Base-by-base conservation (phyloP, 2,113 vertebrate genomes). In the Brachyhypopomus gauderio region DNA sequence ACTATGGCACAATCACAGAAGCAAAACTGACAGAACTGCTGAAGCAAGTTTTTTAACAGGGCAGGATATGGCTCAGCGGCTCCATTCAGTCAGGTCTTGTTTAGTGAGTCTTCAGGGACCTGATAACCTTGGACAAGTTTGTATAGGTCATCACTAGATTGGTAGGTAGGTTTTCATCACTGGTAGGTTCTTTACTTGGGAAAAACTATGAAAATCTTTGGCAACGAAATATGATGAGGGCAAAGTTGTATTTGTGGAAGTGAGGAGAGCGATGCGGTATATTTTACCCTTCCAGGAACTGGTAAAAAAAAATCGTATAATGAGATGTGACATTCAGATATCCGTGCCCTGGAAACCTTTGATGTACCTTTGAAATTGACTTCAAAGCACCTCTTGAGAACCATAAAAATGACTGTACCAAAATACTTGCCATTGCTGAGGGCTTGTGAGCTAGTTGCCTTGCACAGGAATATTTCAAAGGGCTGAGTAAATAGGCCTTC, bases 361-460 rank as follows among this genome's bases (percentile, higher is more conserved):
- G 88, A 91, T 86, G 84, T 89, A 79, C 60, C 87, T 88, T 89
- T 90, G 84, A 91, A 89, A 90, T 83, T 52, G 38, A 86, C 89
- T 91, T 92, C 90, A 91, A 91, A 91, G 91, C 78, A 17, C 58
- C 34, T 81, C 69, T 78, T 36, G 27, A 76, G 71, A 83, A 86
- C 84, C 69, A 52, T 80, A 41, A 78, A 71, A 55, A 85, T 72
- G 85, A 85, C 79, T 77, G 73, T 20, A 82, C 83, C 84, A 86
- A 89, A 88, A 89, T 86, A 85, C 62, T 84, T 80, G 60, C 60
- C 45, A 64, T 77, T 67, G 74, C 77, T 34, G 11, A 36, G 81
- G 79, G 77, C 56, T 71, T 75, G 22, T 74, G 73, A 69, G 80
- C 20, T 76, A 67, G 0, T 66, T 77, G 72, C 36, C 17, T 73